Conservation (phyloP, 2,797 vertebrate genomes). For the Brotula barbata region DNA sequence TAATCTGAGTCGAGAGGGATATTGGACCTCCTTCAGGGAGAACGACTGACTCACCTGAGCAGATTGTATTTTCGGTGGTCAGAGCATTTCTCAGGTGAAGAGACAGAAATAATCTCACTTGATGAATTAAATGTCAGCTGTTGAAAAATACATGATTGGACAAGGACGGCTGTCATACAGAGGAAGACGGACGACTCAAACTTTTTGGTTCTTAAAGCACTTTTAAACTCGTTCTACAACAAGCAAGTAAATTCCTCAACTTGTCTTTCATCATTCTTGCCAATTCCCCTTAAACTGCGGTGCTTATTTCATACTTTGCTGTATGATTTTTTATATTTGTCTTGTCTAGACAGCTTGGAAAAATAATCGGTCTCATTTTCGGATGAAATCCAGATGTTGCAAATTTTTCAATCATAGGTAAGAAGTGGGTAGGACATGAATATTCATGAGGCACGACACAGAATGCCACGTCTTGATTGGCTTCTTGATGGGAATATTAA, state of each 20-base stretch:
- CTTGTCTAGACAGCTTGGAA: neutral
- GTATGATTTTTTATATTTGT: no score
- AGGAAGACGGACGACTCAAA: slow-evolving; percentile 1
- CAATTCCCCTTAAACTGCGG: neutral
- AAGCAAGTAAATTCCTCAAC: neutral
- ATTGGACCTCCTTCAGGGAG: slow-evolving; percentile 23
- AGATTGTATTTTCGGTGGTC: neutral
- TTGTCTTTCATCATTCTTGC: no score
- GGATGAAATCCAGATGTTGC: slow-evolving; percentile 2
- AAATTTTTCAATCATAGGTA: no score
- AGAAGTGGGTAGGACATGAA: no score
- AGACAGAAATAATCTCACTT: slow-evolving; percentile 6
- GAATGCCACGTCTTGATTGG: no score
- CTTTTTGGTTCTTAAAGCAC: neutral
- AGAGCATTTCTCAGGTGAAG: neutral
- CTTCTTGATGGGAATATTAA: no score
- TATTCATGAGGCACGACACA: no score
- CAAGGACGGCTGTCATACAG: neutral
- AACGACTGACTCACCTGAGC: slow-evolving; percentile 21
- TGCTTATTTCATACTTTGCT: neutral
- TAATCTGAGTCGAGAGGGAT: slow-evolving; percentile 20
- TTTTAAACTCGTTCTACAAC: neutral
- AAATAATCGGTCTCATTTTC: neutral
- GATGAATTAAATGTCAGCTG: slow-evolving; percentile 14
- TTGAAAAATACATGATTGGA: neutral